phyloP scores from a whole-genome alignment of 2,113 vertebrate species.

The Plectropomus leopardus region DNA sequence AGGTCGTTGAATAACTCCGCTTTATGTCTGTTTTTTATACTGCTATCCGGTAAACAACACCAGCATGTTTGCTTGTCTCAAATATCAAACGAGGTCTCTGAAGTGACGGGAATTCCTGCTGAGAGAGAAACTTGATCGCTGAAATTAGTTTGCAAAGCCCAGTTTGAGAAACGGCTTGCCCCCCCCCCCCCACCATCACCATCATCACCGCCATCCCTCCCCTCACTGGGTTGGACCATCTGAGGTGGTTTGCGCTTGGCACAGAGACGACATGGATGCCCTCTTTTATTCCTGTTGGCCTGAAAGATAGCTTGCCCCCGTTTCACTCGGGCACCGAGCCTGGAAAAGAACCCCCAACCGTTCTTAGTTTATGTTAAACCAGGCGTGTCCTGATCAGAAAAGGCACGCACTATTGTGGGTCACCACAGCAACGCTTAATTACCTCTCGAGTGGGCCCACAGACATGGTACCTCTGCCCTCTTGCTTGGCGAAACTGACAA shows the following conservation, averaged over 20 bases:
- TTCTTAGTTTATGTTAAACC: constrained; percentile 75
- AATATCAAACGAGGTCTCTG: constrained; percentile 57
- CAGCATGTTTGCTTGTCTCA: constrained; percentile 58
- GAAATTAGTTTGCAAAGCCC: constrained; percentile 46
- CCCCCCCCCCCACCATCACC: too few relatives aligned
- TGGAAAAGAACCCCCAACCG: constrained; percentile 46
- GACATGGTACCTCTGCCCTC: constrained; percentile 75
- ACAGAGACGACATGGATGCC: constrained; percentile 48
- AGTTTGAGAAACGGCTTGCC: constrained; percentile 39
- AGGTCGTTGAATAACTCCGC: constrained; percentile 27
- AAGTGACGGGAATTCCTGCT: constrained; percentile 30
- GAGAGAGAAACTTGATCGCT: constrained; percentile 50
- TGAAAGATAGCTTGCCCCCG: constrained; percentile 53
- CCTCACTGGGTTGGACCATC: constrained; percentile 2
- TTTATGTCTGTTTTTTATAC: constrained; percentile 35
- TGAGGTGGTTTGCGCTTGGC: constrained; percentile 65
- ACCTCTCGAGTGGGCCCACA: constrained; percentile 69
- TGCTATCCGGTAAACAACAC: constrained; percentile 58
- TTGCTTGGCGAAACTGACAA: constrained; percentile 48
- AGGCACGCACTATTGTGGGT: constrained; percentile 74
- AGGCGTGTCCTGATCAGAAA: constrained; percentile 76
- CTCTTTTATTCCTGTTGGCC: constrained; percentile 53
- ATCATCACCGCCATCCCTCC: not conserved
- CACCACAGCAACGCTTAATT: constrained; percentile 82
- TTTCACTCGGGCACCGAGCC: constrained; percentile 40